Percentiles rank a stretch among this genome's conserved stretches.
Evolutionary conservation across 92 coral and sea anemone genomes (phyloP).

Genomic region (Muricea muricata): DNA sequence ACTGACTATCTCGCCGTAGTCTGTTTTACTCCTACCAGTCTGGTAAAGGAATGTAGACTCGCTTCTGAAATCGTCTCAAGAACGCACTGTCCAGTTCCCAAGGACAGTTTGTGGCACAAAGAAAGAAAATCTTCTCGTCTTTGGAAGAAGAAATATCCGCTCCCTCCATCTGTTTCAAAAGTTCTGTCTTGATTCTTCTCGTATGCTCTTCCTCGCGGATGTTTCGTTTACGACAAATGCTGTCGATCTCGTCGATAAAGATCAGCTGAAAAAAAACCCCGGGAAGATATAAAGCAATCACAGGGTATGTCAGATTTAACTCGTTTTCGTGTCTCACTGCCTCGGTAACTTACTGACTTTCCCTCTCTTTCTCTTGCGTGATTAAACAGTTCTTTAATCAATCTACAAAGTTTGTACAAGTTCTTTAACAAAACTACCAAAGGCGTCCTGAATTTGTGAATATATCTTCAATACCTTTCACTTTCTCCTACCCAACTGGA

Average conservation of each 20-base stretch:
- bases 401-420: conserved; percentile 45
- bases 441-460: neutral
- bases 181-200: conserved; percentile 91
- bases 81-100: conserved; percentile 99
- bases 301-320: neutral
- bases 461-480: conserved; percentile 64
- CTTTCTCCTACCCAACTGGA: conserved; percentile 99
- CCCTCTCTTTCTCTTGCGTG: conserved; percentile 85
- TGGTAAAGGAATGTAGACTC: conserved; percentile 95
- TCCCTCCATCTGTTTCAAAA: conserved; percentile 99
- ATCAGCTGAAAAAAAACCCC: conserved; percentile 74
- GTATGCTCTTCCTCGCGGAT: conserved; percentile 93
- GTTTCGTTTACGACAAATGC: conserved; percentile 90
- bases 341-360: conserved; percentile 79
- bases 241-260: conserved; percentile 97
- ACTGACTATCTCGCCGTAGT: neutral
- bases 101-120: conserved; percentile 99
- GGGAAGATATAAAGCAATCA: neutral
- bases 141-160: conserved; percentile 59
- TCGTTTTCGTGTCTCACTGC: too few relatives aligned
- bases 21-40: conserved; percentile 70
- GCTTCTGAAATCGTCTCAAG: conserved; percentile 90
- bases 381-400: conserved; percentile 90
- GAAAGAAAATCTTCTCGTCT: conserved; percentile 77
- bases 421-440: neutral